Evolutionary conservation across 2,888 invertebrate species (phyloP).

Genomic region (Nomada ruficornis): DNA sequence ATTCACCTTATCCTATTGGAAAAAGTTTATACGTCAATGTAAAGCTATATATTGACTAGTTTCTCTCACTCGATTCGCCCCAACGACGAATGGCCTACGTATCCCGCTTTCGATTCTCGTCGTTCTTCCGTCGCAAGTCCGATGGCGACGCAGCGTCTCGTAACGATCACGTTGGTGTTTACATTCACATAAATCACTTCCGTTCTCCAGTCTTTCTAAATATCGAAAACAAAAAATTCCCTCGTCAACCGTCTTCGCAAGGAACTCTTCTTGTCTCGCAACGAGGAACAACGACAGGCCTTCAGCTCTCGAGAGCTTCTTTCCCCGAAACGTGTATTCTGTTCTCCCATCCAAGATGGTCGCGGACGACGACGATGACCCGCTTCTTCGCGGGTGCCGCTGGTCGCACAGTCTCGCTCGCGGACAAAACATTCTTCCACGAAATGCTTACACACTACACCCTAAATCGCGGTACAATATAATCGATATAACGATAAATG

Average conservation of each 20-base stretch:
- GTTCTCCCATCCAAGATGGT: neutral
- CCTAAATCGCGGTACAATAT: constrained; percentile 74
- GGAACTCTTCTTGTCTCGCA: constrained; percentile 21
- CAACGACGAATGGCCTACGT: constrained; percentile 78
- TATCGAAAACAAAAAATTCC: neutral
- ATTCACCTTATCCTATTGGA: constrained; percentile 64
- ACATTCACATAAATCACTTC: neutral
- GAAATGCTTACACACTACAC: constrained; percentile 73
- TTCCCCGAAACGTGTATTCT: constrained; percentile 2
- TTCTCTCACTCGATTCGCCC: constrained; percentile 78
- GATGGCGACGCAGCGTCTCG: neutral
- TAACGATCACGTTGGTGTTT: constrained; percentile 4
- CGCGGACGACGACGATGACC: constrained; percentile 1
- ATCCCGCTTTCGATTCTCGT: neutral
- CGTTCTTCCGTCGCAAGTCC: neutral
- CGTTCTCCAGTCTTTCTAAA: neutral
- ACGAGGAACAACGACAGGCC: constrained; percentile 9
- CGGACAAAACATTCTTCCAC: constrained; percentile 30
- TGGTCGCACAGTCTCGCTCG: constrained; percentile 20
- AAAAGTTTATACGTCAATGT: constrained; percentile 79
- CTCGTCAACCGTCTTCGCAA: constrained; percentile 6
- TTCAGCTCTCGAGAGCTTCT: neutral
- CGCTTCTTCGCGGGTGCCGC: constrained; percentile 11
- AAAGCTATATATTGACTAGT: constrained; percentile 84
- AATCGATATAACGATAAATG: constrained; percentile 81